These are phyloP conservation scores for Stratiomys singularior DNA, from an alignment of 2,888 invertebrate species.

Conservation along the genomic window DNA sequence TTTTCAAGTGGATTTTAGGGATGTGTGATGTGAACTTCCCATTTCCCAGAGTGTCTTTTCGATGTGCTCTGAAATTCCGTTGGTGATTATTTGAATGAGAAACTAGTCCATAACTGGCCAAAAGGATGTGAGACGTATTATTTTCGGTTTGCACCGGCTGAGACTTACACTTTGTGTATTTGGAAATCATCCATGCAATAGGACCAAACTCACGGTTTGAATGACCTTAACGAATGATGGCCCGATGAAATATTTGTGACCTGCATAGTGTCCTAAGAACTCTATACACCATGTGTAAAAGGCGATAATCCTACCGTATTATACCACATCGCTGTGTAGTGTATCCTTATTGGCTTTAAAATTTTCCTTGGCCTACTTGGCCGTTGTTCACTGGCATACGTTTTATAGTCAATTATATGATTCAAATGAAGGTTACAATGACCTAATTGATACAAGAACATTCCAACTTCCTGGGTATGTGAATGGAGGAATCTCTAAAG, in stretches of 20 bases:
- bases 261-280: too few species aligned
- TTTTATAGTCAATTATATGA: conserved; percentile 25
- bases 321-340: conserved; percentile 25
- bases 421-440: conserved; percentile 41
- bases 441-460: conserved; percentile 33
- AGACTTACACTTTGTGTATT: too few species aligned
- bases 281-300: not conserved
- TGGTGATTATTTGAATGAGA: not conserved
- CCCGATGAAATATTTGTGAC: too few species aligned
- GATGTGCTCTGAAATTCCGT: not conserved
- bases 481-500: not conserved
- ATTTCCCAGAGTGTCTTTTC: conserved; percentile 9
- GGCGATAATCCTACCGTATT: conserved; percentile 39
- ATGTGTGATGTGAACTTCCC: conserved; percentile 8
- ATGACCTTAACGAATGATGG: too few species aligned
- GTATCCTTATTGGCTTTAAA: conserved; percentile 39
- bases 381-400: conserved; percentile 13
- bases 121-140: too few species aligned
- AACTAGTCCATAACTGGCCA: too few species aligned
- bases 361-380: not conserved
- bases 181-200: too few species aligned
- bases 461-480: conserved; percentile 34
- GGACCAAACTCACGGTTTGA: too few species aligned
- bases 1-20: not conserved
- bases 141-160: too few species aligned